A percentile compares a stretch with the other conserved stretches of the same genome.
phyloP scores from a whole-genome alignment of 2,888 invertebrate genomes.

The Drosophila rellima region DNA sequence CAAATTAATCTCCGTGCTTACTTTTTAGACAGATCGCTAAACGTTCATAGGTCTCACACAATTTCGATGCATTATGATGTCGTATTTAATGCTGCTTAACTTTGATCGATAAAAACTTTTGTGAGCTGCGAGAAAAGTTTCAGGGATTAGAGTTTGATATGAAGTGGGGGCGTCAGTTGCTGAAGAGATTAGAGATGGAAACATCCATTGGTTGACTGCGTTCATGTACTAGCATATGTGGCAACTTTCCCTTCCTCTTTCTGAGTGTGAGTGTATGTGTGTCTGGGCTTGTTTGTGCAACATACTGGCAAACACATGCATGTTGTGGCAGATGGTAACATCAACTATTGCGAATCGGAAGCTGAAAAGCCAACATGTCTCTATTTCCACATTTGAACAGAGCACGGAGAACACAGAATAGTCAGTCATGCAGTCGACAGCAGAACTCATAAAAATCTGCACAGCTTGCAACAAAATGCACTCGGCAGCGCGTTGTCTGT shows the following conservation, averaged over 20 bases:
- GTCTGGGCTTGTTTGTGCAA: slow-evolving; percentile 61
- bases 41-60: not conserved
- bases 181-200: slow-evolving; percentile 19
- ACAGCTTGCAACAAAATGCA: slow-evolving; percentile 77
- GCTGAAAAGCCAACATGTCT: slow-evolving; percentile 79
- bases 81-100: slow-evolving; percentile 33
- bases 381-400: slow-evolving; percentile 73
- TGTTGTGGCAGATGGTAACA: slow-evolving; percentile 54
- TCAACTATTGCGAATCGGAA: slow-evolving; percentile 75
- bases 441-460: slow-evolving; percentile 78
- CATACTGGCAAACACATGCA: slow-evolving; percentile 46
- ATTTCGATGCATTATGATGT: slow-evolving; percentile 10
- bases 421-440: slow-evolving; percentile 53
- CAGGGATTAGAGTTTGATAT: slow-evolving; percentile 39
- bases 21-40: not conserved
- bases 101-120: slow-evolving; percentile 50
- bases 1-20: not conserved
- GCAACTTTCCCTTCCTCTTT: slow-evolving; percentile 12
- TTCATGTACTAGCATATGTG: slow-evolving; percentile 79
- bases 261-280: slow-evolving; percentile 11
- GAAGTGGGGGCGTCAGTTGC: slow-evolving; percentile 4
- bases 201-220: slow-evolving; percentile 61
- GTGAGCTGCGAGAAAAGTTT: slow-evolving; percentile 24
- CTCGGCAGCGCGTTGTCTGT: slow-evolving; percentile 38
- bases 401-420: slow-evolving; percentile 17